Evolutionary conservation across 64 coral and sea anemone species (phyloP), one percentile per base, ranked within the genome.

Genomic region (Actinia tenebrosa): DNA sequence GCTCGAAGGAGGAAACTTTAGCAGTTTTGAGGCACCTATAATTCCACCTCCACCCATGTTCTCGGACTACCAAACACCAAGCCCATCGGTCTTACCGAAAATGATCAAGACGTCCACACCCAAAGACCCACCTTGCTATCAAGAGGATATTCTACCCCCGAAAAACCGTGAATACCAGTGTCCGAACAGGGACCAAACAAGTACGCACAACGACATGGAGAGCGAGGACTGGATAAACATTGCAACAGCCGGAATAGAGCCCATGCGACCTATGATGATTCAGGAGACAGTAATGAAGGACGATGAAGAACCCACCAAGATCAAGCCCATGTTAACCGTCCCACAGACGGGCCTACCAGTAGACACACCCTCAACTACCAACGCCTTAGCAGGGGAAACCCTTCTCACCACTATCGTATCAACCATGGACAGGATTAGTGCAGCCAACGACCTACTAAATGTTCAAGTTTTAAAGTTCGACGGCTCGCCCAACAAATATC

Each of bases 351-450:
- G 64, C 10, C 64, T n/a, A 71, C 19, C 64, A 23, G 64, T 71
- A 26, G 64, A 25, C 64, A 71, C 64, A 71, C 64, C 64, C 64
- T 71, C n/a, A 3, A 26, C 20, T 71, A 37, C 61, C 3, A 64
- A 18, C 61, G 20, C 64, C 64, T n/a, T 26, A n/a, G 2, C n/a
- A 26, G 64, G 78, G 15, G 78, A 80, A 80, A 80, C 42, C 23
- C 78, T 80, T 18, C 78, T 80, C 45, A 26, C 78, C 2, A 44
- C 78, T 13, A 45, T 80, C 43, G 78, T 80, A 5, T 44, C 37
- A 52, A 80, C 87, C 3, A 93, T 93, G 69, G 87, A 86, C 14
- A 93, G 55, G 37, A 93, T 86, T 14, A 87, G 91, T 60, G 62
- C 86, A 63, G 27, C 83, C 15, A 71, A 81, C 46, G 83, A 93